Base-by-base conservation (phyloP, 2,797 vertebrate genomes). In the Oryzias sinensis region DNA sequence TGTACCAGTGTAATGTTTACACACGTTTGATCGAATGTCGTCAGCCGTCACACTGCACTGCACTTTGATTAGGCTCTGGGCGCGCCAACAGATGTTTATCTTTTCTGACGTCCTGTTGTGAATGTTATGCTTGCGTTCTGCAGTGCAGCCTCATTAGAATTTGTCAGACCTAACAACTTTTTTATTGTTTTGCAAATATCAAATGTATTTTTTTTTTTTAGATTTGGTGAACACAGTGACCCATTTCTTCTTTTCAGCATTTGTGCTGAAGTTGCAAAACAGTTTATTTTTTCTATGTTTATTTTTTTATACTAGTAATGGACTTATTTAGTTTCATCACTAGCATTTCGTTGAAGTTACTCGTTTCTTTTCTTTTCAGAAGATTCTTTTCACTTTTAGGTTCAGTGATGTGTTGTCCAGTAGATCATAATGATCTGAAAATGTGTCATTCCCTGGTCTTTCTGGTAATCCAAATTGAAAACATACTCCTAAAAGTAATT, bases 11-110 rank as follows among this genome's bases (percentile, higher is more conserved):
- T 59, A 56, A 41, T 82, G 79, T 86, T 81, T 81, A 81, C 76
- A 74, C 52, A 56, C 29, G 68, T 72, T 76, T 81, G 83, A 79
- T 80, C 81, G 54, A 79, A 68, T 79, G 74, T 72, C 68, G 61
- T 82, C 81, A 78, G 70, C 66, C 63, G 65, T 80, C 75, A 79
- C 73, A 68, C 50, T 58, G 69, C 42, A 0, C 56, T 82, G 77
- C 73, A 74, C 81, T 78, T 77, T 83, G 77, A 79, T 79, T 79
- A 77, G 62, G 43, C 56, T 56, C 45, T 64, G 72, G 80, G 77
- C 69, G 80, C 79, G 82, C 65, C 75, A 8, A 43, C 65, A 67
- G 79, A 81, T 76, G 68, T 70, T 80, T 77, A 77, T 83, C 79
- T 79, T 74, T 67, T 53, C 59, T 42, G 54, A 59, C 17, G 14